These are phyloP conservation scores for Scaptomyza reducta DNA, from an alignment of 2,888 invertebrate species.

Conservation along the genomic window DNA sequence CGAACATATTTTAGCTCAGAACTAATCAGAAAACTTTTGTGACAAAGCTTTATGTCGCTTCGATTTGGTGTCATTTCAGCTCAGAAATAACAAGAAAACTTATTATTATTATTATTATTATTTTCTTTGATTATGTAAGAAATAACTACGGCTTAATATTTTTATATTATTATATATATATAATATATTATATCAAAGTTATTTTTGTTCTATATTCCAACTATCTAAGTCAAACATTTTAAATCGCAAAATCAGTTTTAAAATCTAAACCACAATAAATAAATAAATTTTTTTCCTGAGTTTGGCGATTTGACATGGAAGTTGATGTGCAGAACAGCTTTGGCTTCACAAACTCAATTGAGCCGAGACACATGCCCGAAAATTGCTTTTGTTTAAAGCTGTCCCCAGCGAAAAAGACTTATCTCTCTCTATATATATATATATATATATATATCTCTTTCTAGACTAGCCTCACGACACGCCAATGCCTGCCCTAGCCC, in stretches of 20 bases:
- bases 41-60: too few relatives aligned
- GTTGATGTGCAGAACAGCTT: conserved; percentile 5
- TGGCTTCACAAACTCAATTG: conserved; percentile 4
- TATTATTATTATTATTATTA: not conserved
- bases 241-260: too few relatives aligned
- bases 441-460: not conserved
- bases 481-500: not conserved
- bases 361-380: conserved; percentile 29
- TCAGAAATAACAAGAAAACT: not conserved
- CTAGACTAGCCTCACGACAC: not conserved
- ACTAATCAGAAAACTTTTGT: too few relatives aligned
- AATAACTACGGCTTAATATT: too few relatives aligned
- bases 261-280: too few relatives aligned
- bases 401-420: conserved; percentile 18
- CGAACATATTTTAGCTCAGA: too few relatives aligned
- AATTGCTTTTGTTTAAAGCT: conserved; percentile 21
- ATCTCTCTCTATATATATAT: not conserved
- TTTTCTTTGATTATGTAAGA: not conserved
- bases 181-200: too few relatives aligned
- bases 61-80: too few relatives aligned
- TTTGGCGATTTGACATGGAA: conserved; percentile 1
- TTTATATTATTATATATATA: too few relatives aligned
- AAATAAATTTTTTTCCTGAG: too few relatives aligned
- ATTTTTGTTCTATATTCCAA: too few relatives aligned
- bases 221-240: too few relatives aligned